Evolutionary conservation across 2,888 invertebrate genomes (phyloP).

Genomic region (Amphipyra berbera): DNA sequence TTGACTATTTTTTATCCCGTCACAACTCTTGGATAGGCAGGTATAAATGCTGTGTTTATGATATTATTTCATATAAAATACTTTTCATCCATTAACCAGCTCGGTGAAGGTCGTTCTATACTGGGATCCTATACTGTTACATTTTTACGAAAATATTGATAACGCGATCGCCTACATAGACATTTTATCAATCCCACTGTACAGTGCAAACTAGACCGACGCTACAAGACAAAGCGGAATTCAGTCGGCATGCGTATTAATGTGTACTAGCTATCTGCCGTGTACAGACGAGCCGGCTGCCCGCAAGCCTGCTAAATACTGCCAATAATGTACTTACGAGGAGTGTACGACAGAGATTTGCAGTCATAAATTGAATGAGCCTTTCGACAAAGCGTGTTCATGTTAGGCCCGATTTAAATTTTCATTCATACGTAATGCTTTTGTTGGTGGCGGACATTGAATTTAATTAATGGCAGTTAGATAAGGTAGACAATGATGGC

Average conservation of each 20-base stretch:
- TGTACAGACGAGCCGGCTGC: conserved; percentile 74
- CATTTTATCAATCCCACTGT: too few relatives aligned
- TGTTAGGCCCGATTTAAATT: conserved; percentile 77
- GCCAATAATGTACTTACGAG: conserved; percentile 79
- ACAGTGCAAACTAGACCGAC: too few relatives aligned
- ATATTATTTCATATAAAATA: too few relatives aligned
- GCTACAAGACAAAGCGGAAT: neutral
- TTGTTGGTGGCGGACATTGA: conserved; percentile 65
- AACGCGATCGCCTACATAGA: too few relatives aligned
- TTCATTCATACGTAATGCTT: conserved; percentile 68
- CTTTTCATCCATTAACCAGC: too few relatives aligned
- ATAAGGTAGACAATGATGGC: conserved; percentile 54
- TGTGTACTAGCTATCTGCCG: conserved; percentile 28
- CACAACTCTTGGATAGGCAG: too few relatives aligned
- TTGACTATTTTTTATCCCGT: too few relatives aligned
- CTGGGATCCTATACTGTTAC: too few relatives aligned
- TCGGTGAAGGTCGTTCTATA: too few relatives aligned
- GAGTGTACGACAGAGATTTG: conserved; percentile 82
- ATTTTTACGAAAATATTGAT: too few relatives aligned
- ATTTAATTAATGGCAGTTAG: conserved; percentile 64
- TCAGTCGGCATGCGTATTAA: too few relatives aligned
- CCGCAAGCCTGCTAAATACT: conserved; percentile 83
- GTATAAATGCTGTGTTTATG: too few relatives aligned
- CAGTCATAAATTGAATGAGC: conserved; percentile 79
- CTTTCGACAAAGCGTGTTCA: conserved; percentile 59